These are phyloP conservation scores for Cygnus buccinator DNA, from an alignment of 2,113 vertebrate genomes.

Conservation along the genomic window DNA sequence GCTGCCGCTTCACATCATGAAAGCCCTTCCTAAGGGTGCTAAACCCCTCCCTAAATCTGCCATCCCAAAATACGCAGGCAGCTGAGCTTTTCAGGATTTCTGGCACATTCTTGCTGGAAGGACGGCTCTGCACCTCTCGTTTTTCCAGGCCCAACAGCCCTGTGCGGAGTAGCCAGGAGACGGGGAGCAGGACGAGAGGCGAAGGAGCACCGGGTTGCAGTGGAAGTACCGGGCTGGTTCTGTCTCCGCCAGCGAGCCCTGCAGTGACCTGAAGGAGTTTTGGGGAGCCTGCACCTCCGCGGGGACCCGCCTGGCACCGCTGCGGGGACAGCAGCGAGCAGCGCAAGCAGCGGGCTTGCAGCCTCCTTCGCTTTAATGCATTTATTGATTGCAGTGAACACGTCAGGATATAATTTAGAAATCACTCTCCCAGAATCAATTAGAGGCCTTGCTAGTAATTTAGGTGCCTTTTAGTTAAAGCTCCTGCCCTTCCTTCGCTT, in stretches of 20 bases:
- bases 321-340: background rate
- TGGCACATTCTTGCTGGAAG: background rate
- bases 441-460: constrained; percentile 24
- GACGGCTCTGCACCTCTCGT: background rate
- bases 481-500: background rate
- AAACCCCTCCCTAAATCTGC: background rate
- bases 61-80: background rate
- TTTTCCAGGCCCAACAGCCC: background rate
- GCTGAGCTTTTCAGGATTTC: background rate
- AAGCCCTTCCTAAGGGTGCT: background rate
- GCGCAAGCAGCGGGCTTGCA: background rate
- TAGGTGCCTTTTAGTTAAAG: background rate
- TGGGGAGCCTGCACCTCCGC: accelerated
- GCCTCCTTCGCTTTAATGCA: constrained; percentile 31
- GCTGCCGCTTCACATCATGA: background rate
- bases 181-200: background rate
- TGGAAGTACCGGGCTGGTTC: background rate
- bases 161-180: background rate
- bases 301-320: background rate
- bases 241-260: accelerated
- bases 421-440: constrained; percentile 59
- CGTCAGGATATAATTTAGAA: constrained; percentile 56
- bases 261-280: background rate
- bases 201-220: background rate
- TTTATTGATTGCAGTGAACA: constrained; percentile 13